Base-by-base conservation (phyloP, 2,797 vertebrate genomes). In the Sus cebifrons region DNA sequence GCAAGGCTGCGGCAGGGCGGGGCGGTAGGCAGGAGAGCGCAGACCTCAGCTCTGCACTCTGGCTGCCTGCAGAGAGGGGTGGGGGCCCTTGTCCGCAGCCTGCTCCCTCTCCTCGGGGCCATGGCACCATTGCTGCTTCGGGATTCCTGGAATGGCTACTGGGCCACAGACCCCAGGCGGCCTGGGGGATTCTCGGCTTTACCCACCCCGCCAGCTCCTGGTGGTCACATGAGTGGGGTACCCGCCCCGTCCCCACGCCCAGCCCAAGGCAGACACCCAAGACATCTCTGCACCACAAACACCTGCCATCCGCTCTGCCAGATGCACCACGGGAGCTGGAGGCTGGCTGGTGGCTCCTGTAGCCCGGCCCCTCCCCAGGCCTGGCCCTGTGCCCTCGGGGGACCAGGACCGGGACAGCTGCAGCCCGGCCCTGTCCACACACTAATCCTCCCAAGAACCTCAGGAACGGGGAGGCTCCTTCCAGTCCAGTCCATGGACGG, bases 371-470 rank as follows among this genome's bases (percentile, higher is more conserved):
- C 36, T 32, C 16, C 58, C 78, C n/a, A 29, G 16, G 56, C 49
- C 58, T 1, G 17, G 29, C 29, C 70, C 10, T 12, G 13, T 0
- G 0, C 68, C 20, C 27, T 12, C 0, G 0, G 10, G 40, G 78
- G 58, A 32, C 15, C 7, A 25, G 75, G 67, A 11, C 4, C 4
- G 10, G 44, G 15, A 11, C 5, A 20, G 78, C 65, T 71, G 44
- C 20, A 17, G 58, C n/a, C n/a, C 49, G 23, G 68, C 54, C 44
- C 56, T 20, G 64, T 64, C 20, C 56, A 71, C 18, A 36, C 0
- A 8, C 13, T 12, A 15, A 17, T 12, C 40, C 44, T 14, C 64
- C 32, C 5, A 6, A 81, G 8, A 25, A 25, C 5, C 82, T 14
- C 11, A 16, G 6, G 13, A 40, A 40, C 8, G 36, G 32, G 21